phyloP scores from a whole-genome alignment of 2,888 invertebrate genomes.

The Crossocerus cetratus region DNA sequence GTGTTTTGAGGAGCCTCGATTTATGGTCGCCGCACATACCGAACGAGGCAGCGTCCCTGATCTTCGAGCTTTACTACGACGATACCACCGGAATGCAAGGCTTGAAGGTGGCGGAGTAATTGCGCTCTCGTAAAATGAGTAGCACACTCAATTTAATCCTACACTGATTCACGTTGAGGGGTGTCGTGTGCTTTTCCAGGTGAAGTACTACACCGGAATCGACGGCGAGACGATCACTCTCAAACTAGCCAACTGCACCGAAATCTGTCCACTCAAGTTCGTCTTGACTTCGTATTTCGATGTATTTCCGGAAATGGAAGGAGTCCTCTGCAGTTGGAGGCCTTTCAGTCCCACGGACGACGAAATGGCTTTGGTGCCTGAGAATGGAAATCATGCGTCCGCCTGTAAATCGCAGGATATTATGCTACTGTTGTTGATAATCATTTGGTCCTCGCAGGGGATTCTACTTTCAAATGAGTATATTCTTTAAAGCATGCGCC shows the following conservation, averaged over 20 bases:
- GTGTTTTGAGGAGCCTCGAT: conserved; percentile 64
- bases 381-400: conserved; percentile 7
- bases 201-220: conserved; percentile 50
- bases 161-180: neutral
- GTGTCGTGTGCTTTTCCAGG: conserved; percentile 47
- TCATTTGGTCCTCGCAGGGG: neutral
- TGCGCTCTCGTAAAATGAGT: no score
- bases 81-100: conserved; percentile 54
- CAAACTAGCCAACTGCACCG: conserved; percentile 40
- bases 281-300: conserved; percentile 27
- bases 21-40: conserved; percentile 68
- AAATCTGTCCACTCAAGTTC: conserved; percentile 45
- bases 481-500: conserved; percentile 17
- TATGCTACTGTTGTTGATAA: conserved; percentile 1
- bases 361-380: neutral
- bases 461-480: conserved; percentile 6
- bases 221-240: conserved; percentile 41
- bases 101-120: conserved; percentile 61
- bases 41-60: conserved; percentile 63
- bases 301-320: conserved; percentile 34
- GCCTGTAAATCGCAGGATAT: conserved; percentile 6
- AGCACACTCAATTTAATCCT: no score
- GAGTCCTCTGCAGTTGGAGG: conserved; percentile 39
- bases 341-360: neutral
- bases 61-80: conserved; percentile 65